A percentile compares a stretch with the other conserved stretches of the same genome.
Evolutionary conservation across 2,797 vertebrate genomes (phyloP).

Genomic region (Astyanax mexicanus): DNA sequence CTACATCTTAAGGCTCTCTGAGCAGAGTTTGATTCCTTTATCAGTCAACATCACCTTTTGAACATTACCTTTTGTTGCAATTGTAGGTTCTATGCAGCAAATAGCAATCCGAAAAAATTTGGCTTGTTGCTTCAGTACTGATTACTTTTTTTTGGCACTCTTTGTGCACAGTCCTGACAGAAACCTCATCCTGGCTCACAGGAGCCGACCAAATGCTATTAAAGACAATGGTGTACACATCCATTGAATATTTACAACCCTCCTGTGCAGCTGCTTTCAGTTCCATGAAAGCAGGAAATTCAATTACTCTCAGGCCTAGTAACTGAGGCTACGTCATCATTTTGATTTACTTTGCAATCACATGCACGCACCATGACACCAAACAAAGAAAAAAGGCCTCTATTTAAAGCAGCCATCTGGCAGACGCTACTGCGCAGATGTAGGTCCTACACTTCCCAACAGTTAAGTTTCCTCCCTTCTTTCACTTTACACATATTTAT

Average conservation of each 20-base stretch:
- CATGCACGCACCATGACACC: conserved; percentile 10
- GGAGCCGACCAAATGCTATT: background rate
- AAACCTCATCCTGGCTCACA: background rate
- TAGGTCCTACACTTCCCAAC: background rate
- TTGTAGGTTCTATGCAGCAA: too few species aligned
- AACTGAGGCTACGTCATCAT: conserved; percentile 31
- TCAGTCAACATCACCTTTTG: too few species aligned
- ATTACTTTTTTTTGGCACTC: too few species aligned
- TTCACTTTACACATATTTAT: background rate
- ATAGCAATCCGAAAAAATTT: too few species aligned
- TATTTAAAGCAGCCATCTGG: background rate
- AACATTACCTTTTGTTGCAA: too few species aligned
- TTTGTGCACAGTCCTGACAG: too few species aligned
- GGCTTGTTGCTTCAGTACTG: too few species aligned
- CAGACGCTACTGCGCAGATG: background rate
- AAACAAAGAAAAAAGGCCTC: background rate
- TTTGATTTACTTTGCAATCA: conserved; percentile 48
- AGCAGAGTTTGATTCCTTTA: too few species aligned
- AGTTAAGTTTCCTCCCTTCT: background rate
- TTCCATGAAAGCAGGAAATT: conserved; percentile 53
- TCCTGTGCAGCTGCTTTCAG: conserved; percentile 32
- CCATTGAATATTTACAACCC: conserved; percentile 46
- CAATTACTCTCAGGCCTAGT: conserved; percentile 42
- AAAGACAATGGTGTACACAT: conserved; percentile 27
- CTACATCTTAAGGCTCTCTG: too few species aligned